Evolutionary conservation across 2,113 vertebrate genomes (phyloP).

Genomic region (Alethe diademata): DNA sequence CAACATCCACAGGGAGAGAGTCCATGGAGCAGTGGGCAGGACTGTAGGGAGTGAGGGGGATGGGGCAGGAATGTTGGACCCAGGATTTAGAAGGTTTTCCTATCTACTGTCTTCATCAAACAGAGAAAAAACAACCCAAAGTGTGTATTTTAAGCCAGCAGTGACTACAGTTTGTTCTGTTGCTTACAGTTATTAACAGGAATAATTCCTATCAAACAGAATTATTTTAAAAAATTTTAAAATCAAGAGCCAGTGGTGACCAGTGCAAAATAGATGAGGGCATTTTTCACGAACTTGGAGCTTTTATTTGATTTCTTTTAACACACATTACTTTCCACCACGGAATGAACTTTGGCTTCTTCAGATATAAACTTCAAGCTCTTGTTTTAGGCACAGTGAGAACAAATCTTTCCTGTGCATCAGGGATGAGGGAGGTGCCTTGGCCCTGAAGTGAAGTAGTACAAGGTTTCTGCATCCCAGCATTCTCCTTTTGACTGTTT

Average conservation of each 20-base stretch:
- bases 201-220: constrained; percentile 24
- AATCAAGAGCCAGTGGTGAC: constrained; percentile 67
- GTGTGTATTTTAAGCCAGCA: constrained; percentile 52
- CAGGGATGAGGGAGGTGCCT: constrained; percentile 42
- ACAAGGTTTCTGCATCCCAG: background rate
- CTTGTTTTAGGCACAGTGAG: constrained; percentile 3
- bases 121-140: background rate
- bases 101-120: constrained; percentile 1
- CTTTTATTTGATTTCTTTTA: background rate
- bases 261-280: constrained; percentile 61
- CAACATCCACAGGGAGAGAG: background rate
- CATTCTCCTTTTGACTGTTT: background rate
- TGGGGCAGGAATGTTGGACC: background rate
- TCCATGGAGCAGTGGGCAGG: background rate
- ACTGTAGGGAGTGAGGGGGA: background rate
- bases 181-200: constrained; percentile 76
- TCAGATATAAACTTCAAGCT: background rate
- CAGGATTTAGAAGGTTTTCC: constrained; percentile 12
- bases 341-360: background rate
- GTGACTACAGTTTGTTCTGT: constrained; percentile 84
- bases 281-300: constrained; percentile 33
- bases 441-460: background rate
- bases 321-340: background rate
- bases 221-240: background rate
- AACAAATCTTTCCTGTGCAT: constrained; percentile 22